Percentiles rank a stretch among this genome's conserved stretches.
Conservation (phyloP, 2,888 invertebrate genomes). For the Synanthedon tipuliformis region DNA sequence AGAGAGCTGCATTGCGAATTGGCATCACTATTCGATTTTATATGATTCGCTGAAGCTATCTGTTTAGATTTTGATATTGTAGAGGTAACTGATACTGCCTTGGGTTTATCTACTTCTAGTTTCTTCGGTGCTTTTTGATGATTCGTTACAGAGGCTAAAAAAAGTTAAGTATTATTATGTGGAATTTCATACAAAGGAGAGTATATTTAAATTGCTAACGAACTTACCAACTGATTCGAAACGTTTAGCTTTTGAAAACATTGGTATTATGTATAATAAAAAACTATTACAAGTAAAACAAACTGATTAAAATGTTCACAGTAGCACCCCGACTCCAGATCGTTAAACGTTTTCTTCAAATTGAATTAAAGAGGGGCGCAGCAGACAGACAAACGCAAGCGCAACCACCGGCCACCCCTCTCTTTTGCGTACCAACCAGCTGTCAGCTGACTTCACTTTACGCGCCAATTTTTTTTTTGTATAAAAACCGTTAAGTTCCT, state of each 20-base stretch:
- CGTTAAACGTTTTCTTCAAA: background rate
- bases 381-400: too few relatives aligned
- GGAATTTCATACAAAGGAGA: background rate
- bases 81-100: slow-evolving; percentile 11
- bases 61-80: slow-evolving; percentile 15
- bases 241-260: slow-evolving; percentile 63
- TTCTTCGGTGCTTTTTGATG: slow-evolving; percentile 23
- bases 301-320: background rate
- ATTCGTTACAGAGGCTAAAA: slow-evolving; percentile 13
- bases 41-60: background rate
- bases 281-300: background rate
- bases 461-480: too few relatives aligned
- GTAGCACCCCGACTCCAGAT: background rate
- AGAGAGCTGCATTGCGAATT: slow-evolving; percentile 47
- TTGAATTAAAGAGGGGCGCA: too few relatives aligned
- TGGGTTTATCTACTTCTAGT: slow-evolving; percentile 24
- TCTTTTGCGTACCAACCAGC: too few relatives aligned
- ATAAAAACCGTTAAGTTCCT: too few relatives aligned
- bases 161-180: background rate
- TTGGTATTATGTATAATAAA: slow-evolving; percentile 12
- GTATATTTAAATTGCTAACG: background rate
- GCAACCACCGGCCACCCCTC: too few relatives aligned
- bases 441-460: too few relatives aligned
- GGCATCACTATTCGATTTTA: slow-evolving; percentile 21
- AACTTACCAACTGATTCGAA: slow-evolving; percentile 52